Evolutionary conservation across 1,140 invertebrate species (phyloP).

Genomic region (Ips nitidus): DNA sequence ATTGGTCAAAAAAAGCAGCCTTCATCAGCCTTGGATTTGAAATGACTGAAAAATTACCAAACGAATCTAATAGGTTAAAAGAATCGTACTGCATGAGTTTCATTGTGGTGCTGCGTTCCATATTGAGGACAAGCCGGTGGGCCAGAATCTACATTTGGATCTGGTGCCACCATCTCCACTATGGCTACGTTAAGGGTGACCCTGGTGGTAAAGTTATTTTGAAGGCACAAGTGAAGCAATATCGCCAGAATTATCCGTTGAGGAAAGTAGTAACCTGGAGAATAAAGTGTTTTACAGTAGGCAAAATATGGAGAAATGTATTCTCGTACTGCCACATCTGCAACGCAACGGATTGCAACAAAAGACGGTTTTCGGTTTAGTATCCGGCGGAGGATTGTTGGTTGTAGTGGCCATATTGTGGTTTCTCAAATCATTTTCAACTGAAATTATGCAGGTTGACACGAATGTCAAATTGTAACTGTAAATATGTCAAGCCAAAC

Average conservation of each 20-base stretch:
- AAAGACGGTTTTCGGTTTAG: background rate
- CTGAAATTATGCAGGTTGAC: too few relatives aligned
- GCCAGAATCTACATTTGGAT: slow-evolving; percentile 1
- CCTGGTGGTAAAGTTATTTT: slow-evolving; percentile 29
- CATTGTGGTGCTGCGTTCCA: background rate
- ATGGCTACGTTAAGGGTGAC: slow-evolving; percentile 39
- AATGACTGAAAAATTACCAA: background rate
- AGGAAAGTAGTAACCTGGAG: slow-evolving; percentile 12
- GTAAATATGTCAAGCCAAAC: too few relatives aligned
- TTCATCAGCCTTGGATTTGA: background rate
- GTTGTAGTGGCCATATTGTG: too few relatives aligned
- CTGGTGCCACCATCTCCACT: slow-evolving; percentile 30
- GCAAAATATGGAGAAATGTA: background rate
- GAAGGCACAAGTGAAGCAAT: slow-evolving; percentile 33
- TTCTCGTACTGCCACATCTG: slow-evolving; percentile 11
- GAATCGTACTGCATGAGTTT: background rate
- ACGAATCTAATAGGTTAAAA: background rate
- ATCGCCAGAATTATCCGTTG: slow-evolving; percentile 32
- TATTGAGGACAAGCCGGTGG: slow-evolving; percentile 15
- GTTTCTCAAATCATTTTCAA: too few relatives aligned
- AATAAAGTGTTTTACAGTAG: background rate
- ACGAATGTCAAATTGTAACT: too few relatives aligned
- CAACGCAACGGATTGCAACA: slow-evolving; percentile 12
- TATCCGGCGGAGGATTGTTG: too few relatives aligned
- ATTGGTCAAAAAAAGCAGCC: too few relatives aligned